Percentiles rank a stretch among this genome's conserved stretches.
phyloP scores from a whole-genome alignment of 2,113 vertebrate species.

The Tretioscincus oriximinensis region DNA sequence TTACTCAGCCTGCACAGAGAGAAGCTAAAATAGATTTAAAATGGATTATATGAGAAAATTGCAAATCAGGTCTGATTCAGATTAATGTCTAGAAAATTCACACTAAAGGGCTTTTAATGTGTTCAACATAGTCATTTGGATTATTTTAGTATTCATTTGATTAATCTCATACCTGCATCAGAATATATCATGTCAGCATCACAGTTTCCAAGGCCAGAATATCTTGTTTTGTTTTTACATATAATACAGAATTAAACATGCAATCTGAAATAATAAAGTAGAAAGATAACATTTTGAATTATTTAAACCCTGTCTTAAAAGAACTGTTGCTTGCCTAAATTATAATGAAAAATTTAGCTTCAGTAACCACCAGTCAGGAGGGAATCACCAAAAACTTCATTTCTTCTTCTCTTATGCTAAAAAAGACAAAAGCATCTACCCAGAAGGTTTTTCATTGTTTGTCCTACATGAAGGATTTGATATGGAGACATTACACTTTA shows the following conservation, averaged over 20 bases:
- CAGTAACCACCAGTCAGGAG: no score
- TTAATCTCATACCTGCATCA: constrained; percentile 40
- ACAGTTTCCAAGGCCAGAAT: constrained; percentile 1
- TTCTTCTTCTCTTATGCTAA: no score
- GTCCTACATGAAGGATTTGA: background rate
- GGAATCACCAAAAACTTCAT: no score
- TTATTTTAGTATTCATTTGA: constrained; percentile 21
- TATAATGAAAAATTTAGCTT: no score
- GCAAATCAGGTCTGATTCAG: no score
- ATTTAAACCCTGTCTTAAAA: background rate
- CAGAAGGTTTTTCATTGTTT: background rate
- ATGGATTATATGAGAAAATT: no score
- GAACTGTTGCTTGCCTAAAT: background rate
- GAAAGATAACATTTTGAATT: background rate
- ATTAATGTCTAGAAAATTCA: constrained; percentile 4
- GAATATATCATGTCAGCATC: constrained; percentile 40
- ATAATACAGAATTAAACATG: background rate
- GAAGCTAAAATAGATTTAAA: no score
- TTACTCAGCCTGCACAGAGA: no score
- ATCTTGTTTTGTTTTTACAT: background rate
- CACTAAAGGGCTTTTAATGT: background rate
- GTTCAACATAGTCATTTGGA: background rate
- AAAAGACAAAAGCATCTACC: no score
- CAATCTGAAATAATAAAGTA: background rate
- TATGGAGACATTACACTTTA: background rate